Base-by-base conservation (phyloP, 2,797 vertebrate genomes). In the Oophaga sylvatica region DNA sequence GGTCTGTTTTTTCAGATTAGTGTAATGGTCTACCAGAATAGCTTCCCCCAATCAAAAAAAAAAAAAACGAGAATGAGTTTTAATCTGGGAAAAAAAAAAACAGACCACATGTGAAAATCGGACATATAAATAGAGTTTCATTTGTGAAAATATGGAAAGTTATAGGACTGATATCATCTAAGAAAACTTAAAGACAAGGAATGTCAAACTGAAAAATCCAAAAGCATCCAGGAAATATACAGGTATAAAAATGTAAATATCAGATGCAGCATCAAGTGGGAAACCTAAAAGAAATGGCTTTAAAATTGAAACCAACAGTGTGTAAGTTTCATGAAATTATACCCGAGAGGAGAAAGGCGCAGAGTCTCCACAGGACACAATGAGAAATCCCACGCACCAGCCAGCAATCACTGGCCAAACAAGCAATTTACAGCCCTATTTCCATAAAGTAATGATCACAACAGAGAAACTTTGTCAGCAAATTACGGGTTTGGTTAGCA, bases 401-500 rank as follows among this genome's bases (percentile, higher is more conserved):
- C 45, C 86, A 17, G 77, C 59, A 78, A 45, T 26, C 35, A 26
- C 48, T 81, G 87, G 0, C 4, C 56, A 62, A 77, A 84, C 53
- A 67, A 87, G 82, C 87, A 85, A 87, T 83, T 81, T 1, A 0
- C 84, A 90, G 53, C 80, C 78, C 13, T 22, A 68, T 79, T 90
- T 87, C 81, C 77, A 80, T 20, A 53, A 3, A 53, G 57, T n/a
- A 85, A 73, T 13, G 26, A 86, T 90, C 90, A 88, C 22, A 53
- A 83, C 0, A 0, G 63, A 35, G 22, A 57, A 88, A 80, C 9
- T 81, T 87, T 79, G 60, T 90, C 83, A 78, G 90, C 87, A 90
- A 89, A 90, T 81, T 73, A 76, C 88, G 45, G 45, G 57, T 84
- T 86, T 80, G 84, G 87, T 3, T 86, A 82, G 77, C 73, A 88